Base-by-base conservation (phyloP, 2,888 invertebrate species). In the Diarsia mendica region DNA sequence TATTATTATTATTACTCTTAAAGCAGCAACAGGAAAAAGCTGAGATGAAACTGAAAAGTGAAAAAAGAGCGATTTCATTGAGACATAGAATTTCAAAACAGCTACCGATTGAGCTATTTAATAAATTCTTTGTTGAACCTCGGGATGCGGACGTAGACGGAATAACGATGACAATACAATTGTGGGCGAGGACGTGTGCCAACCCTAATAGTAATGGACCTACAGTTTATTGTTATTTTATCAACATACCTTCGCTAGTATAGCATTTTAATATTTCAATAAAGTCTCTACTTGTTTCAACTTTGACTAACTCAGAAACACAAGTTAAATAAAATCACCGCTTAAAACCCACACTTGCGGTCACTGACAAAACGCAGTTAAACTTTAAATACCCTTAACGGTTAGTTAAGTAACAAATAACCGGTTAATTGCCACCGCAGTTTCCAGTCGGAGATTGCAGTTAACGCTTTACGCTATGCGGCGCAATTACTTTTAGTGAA, bases 61-160 rank as follows among this genome's bases (percentile, higher is more conserved):
- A 75, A 82, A 72, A 84, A 72, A 73, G 46, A 58, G n/a, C 61
- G 28, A 66, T 72, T 82, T 80, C 72, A 72, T 76, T 67, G 72
- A 77, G 75, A 79, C 67, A 83, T 76, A 80, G 66, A 84, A 75
- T 85, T 80, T 85, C 66, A 85, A 85, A 87, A 75, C 80, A 82
- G 83, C 82, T 79, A 84, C 79, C 82, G 81, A 86, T 86, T 85
- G 85, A 79, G 79, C 83, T 83, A 82, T 85, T 86, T 85, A 84
- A 86, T 85, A 80, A 86, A 80, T 80, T 85, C 78, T 87, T 87
- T 84, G 82, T 86, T 76, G 74, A 82, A 80, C 84, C 77, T 82
- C 77, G 79, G 79, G 84, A 84, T 82, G 78, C 77, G 79, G 79
- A 86, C 85, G 80, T 69, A 75, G 77, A 85, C 81, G 68, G 85